Base-by-base conservation (phyloP, 2,888 invertebrate species). In the Nymphalis urticae region DNA sequence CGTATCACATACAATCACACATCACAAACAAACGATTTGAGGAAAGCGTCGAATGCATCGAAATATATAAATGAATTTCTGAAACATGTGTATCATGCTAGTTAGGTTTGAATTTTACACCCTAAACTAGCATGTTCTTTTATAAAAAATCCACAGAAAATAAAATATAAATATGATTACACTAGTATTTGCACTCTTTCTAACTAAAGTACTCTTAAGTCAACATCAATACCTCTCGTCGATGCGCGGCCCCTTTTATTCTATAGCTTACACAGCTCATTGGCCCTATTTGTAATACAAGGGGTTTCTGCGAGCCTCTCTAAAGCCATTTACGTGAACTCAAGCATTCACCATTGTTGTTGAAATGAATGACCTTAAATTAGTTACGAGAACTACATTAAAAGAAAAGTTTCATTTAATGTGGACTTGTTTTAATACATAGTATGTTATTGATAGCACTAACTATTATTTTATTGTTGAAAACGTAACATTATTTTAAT, bases 231-330 rank as follows among this genome's bases (percentile, higher is more conserved):
- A 50, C 62, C 54, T 10, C 62, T 62, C 42, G 58, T 58, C 56
- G 58, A 67, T 62, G 56, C 66, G 16, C 21, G 13, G 58, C 58
- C 58, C 73, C 75, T 69, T 74, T 77, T 75, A 73, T 75, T 78
- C 69, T 53, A 51, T 59, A 60, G 67, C 70, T 68, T 77, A 75
- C 72, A 74, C 75, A 76, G 74, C 71, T 74, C 76, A 78, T 80
- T 80, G 79, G 65, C 65, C 73, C 81, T 74, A 79, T 83, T 82
- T 82, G 81, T 82, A 78, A 79, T 80, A 82, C 81, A 80, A 77
- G 76, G 77, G 79, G 74, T 80, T 81, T 78, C 78, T 78, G 75
- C 77, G 77, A 75, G 75, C 79, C 76, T 76, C 75, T 74, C 76
- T 75, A 76, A 77, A 76, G 76, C 77, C 77, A 79, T 82, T 81